These are phyloP conservation scores for Astyanax mexicanus DNA, from an alignment of 2,797 vertebrate species.

Conservation along the genomic window DNA sequence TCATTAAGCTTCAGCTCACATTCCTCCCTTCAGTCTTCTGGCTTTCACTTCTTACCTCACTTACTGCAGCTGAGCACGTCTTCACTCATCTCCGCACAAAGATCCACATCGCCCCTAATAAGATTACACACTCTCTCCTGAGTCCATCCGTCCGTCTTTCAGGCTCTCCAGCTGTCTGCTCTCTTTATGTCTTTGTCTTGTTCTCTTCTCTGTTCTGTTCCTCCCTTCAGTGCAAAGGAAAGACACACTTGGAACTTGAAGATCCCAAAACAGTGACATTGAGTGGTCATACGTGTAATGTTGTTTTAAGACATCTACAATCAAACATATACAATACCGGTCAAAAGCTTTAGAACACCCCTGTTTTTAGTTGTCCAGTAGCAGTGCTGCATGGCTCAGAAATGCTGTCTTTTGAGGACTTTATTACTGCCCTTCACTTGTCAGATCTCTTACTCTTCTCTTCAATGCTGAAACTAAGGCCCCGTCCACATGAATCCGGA, in stretches of 20 bases:
- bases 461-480: too few species aligned
- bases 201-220: neutral
- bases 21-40: constrained; percentile 72
- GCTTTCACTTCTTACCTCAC: constrained; percentile 52
- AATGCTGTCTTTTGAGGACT: too few species aligned
- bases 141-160: constrained; percentile 45
- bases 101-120: constrained; percentile 49
- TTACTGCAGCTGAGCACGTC: constrained; percentile 29
- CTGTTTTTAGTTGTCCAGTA: too few species aligned
- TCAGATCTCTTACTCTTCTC: too few species aligned
- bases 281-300: too few species aligned
- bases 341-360: too few species aligned
- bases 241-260: neutral
- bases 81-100: constrained; percentile 4
- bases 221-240: neutral
- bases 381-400: too few species aligned
- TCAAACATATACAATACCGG: too few species aligned
- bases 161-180: constrained; percentile 32
- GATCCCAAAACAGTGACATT: too few species aligned
- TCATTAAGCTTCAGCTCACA: constrained; percentile 78
- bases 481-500: too few species aligned
- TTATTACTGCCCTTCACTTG: too few species aligned
- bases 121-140: constrained; percentile 46
- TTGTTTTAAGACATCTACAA: too few species aligned
- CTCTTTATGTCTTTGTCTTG: neutral